Percentiles rank a stretch among this genome's conserved stretches.
These are phyloP conservation scores for Halcyon badia DNA, from an alignment of 2,797 vertebrate species.

Conservation along the genomic window DNA sequence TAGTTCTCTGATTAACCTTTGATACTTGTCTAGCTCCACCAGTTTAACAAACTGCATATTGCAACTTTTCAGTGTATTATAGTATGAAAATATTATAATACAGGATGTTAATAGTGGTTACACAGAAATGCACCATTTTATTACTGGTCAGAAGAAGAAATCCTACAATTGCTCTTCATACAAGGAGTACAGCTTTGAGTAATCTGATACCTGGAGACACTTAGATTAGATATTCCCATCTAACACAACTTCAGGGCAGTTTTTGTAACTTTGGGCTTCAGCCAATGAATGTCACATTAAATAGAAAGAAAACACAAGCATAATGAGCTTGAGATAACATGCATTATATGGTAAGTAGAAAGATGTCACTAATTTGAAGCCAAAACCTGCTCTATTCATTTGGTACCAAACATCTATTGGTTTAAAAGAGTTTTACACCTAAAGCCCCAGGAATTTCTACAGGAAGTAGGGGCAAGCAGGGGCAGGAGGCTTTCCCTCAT, in stretches of 20 bases:
- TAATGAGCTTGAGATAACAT: neutral
- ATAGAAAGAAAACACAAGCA: neutral
- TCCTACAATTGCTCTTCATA: neutral
- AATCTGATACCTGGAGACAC: neutral
- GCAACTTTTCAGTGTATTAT: neutral
- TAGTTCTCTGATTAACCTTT: neutral
- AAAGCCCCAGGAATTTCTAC: neutral
- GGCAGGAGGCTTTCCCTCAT: neutral
- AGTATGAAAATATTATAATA: neutral
- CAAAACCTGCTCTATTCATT: neutral
- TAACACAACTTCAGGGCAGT: neutral
- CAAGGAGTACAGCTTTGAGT: fast-evolving
- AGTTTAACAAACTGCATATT: neutral
- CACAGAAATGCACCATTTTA: neutral
- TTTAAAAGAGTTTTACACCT: neutral
- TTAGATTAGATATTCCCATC: neutral
- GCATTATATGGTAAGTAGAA: neutral
- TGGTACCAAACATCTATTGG: neutral
- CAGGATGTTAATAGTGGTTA: neutral
- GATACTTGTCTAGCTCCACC: neutral
- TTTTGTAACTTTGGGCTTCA: neutral
- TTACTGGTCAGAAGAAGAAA: neutral
- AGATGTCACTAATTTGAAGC: neutral
- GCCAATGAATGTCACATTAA: neutral
- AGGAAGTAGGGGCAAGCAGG: neutral